Evolutionary conservation across 1,140 invertebrate species (phyloP).

Genomic region (Drosophila kurseongensis): DNA sequence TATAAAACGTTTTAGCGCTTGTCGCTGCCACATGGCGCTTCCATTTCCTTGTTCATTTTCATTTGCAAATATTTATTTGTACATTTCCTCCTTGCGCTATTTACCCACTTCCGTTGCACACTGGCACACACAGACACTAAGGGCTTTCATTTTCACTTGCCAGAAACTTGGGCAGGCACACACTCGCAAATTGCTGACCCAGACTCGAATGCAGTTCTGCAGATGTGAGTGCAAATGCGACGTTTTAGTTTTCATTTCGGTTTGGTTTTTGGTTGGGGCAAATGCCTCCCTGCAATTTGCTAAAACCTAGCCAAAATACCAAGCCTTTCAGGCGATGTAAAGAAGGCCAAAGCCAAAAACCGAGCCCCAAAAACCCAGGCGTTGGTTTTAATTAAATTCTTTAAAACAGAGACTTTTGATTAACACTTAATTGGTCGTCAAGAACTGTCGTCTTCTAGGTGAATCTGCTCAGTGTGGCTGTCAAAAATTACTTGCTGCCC

Average conservation of each 20-base stretch:
- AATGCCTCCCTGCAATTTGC: conserved; percentile 70
- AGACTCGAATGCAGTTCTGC: conserved; percentile 54
- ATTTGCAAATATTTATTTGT: conserved; percentile 81
- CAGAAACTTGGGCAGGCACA: conserved; percentile 48
- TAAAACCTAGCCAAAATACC: conserved; percentile 39
- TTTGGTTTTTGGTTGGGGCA: conserved; percentile 24
- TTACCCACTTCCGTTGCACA: conserved; percentile 70
- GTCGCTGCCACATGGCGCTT: conserved; percentile 60
- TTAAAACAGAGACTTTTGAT: not conserved
- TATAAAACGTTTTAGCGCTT: conserved; percentile 65
- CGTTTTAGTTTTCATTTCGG: conserved; percentile 69
- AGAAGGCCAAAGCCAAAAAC: conserved; percentile 15
- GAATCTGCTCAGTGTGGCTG: not conserved
- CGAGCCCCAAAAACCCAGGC: not conserved
- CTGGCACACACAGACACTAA: conserved; percentile 25
- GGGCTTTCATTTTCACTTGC: conserved; percentile 72
- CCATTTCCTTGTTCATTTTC: conserved; percentile 76
- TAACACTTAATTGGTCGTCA: not conserved
- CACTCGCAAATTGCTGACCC: conserved; percentile 48
- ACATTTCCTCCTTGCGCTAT: conserved; percentile 69
- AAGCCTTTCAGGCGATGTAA: conserved; percentile 25
- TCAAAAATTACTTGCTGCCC: conserved; percentile 18
- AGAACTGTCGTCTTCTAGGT: not conserved
- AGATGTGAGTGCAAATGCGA: conserved; percentile 54
- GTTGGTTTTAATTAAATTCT: conserved; percentile 13